These are phyloP conservation scores for Apomyelois bistriatella DNA, from an alignment of 2,888 invertebrate species.

Conservation along the genomic window DNA sequence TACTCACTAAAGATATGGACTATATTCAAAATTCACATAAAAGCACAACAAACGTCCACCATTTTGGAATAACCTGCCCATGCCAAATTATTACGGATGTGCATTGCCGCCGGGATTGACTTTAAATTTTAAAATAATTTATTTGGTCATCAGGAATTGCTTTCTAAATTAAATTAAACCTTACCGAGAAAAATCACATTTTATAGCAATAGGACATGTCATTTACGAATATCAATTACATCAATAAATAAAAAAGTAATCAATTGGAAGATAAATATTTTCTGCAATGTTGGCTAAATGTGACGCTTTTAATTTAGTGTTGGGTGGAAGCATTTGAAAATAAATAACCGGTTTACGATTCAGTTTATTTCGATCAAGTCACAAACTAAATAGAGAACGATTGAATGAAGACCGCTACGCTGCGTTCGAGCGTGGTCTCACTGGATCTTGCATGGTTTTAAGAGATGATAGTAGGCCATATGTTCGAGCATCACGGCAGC, in stretches of 20 bases:
- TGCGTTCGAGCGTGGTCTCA: no score
- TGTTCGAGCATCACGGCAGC: no score
- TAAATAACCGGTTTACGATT: background rate
- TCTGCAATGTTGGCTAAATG: slow-evolving; percentile 36
- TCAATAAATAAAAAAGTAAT: slow-evolving; percentile 25
- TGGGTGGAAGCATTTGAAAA: slow-evolving; percentile 14
- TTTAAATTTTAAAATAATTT: slow-evolving; percentile 15
- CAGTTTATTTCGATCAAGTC: no score
- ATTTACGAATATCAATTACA: background rate
- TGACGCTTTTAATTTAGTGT: slow-evolving; percentile 39
- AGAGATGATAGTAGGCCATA: no score
- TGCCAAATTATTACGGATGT: slow-evolving; percentile 52
- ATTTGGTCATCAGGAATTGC: background rate
- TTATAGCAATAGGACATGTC: background rate
- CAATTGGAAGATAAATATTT: slow-evolving; percentile 20
- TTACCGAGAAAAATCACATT: background rate
- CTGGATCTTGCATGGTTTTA: no score
- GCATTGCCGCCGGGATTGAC: slow-evolving; percentile 17
- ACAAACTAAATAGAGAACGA: no score
- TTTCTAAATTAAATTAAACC: background rate
- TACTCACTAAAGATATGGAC: slow-evolving; percentile 14
- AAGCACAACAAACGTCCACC: slow-evolving; percentile 80
- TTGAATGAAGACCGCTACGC: no score
- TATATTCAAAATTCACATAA: slow-evolving; percentile 51
- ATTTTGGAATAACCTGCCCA: slow-evolving; percentile 71